Base-by-base conservation (phyloP, 2,888 invertebrate species). In the Volucella zonaria region DNA sequence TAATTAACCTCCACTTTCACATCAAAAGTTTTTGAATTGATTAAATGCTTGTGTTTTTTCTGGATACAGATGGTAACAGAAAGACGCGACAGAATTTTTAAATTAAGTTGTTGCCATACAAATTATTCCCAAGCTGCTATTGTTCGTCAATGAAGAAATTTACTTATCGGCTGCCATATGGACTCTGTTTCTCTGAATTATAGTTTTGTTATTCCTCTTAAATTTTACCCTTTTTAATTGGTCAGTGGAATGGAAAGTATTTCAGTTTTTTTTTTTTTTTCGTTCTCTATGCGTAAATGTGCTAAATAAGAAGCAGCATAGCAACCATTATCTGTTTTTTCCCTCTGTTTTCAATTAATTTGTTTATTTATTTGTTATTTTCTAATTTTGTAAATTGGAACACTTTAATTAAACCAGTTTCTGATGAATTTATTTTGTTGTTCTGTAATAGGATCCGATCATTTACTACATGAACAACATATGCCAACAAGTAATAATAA, bases 401-500 rank as follows among this genome's bases (percentile, higher is more conserved):
- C 42, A 52, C 42, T 54, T 74, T 23, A 43, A 52, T 67, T 3
- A 59, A 43, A 59, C 12, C 31, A 31, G 40, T 1, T 12, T 45
- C 43, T 59, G 9, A 11, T 40, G 47, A 10, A 31, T 11, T 47
- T 45, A 49, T 10, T 58, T 64, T 56, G 40, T 58, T 43, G 2
- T 40, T 75, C 62, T 18, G 0, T 81, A 75, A 1, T 61, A 85
- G 85, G 73, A 47, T 85, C 85, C 11, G 85, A 85, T 8, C 71
- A 80, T 73, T 76, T 77, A 15, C 71, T 85, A 52, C 80, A 85
- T 70, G 85, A 85, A 49, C 85, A 82, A 40, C 83, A 82, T 80
- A 15, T 71, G 64, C 54, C 64, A 74, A 82, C 62, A 45, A 77
- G 45, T 52, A 76, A 62, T 52, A 71, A 66, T 38, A 51, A 68